Conservation (phyloP, 2,888 invertebrate species). For the Julus scandinavius region DNA sequence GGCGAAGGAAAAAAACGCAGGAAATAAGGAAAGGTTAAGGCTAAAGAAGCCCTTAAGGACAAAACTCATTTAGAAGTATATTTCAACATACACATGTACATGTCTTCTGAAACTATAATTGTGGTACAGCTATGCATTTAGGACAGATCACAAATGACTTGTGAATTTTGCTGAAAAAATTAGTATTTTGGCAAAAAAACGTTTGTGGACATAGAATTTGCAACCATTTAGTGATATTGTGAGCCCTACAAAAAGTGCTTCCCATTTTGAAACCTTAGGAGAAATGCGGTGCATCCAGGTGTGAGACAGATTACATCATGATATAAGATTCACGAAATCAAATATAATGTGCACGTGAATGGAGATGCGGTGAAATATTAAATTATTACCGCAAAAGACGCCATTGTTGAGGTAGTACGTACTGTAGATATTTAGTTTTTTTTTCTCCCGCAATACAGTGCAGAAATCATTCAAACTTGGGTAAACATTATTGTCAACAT, state of each 20-base stretch:
- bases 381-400: neutral
- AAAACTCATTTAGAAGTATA: neutral
- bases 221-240: neutral
- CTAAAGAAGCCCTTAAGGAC: neutral
- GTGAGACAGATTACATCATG: neutral
- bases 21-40: neutral
- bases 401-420: neutral
- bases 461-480: neutral
- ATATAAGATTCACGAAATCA: neutral
- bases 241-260: neutral
- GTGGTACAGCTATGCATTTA: neutral
- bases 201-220: neutral
- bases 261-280: neutral
- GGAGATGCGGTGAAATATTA: neutral
- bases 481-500: neutral
- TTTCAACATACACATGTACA: neutral
- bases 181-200: neutral
- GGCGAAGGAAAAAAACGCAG: neutral
- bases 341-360: neutral
- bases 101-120: neutral
- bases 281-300: neutral
- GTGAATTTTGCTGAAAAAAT: neutral
- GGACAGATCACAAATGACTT: neutral
- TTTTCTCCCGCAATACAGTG: neutral
- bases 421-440: neutral